A percentile compares a stretch with the other conserved stretches of the same genome.
Conservation (phyloP, 2,888 invertebrate species). For the Plusia festucae region DNA sequence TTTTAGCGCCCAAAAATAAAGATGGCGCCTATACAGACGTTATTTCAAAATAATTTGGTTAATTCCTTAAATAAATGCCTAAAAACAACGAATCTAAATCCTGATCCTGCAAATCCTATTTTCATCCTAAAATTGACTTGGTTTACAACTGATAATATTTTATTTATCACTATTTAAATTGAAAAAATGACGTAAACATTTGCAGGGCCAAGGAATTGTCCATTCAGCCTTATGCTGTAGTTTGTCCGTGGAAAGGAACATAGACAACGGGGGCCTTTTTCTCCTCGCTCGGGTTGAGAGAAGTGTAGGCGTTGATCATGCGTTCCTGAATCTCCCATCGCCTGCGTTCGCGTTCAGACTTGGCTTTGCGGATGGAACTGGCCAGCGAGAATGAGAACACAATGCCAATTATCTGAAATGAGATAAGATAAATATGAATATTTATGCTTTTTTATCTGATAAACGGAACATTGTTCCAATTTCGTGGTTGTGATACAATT, state of each 20-base stretch:
- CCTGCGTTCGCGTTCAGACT: conserved; percentile 92
- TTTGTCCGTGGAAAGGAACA: conserved; percentile 86
- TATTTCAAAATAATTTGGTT: conserved; percentile 4
- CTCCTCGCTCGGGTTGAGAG: conserved; percentile 79
- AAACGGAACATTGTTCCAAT: neutral
- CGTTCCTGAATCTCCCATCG: conserved; percentile 92
- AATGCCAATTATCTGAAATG: conserved; percentile 94
- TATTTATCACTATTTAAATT: neutral
- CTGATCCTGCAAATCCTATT: conserved; percentile 23
- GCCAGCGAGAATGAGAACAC: conserved; percentile 97
- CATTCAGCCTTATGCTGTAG: conserved; percentile 68
- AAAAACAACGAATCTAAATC: conserved; percentile 2
- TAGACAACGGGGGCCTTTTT: conserved; percentile 81
- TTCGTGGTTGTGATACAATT: neutral
- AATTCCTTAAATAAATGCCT: neutral
- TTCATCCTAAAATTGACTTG: neutral
- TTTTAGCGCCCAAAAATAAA: conserved; percentile 9
- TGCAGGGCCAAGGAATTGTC: conserved; percentile 22
- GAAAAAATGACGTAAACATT: conserved; percentile 20
- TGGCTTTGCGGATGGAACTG: conserved; percentile 94
- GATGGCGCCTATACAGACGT: neutral
- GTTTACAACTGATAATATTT: neutral
- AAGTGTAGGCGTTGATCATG: conserved; percentile 86
- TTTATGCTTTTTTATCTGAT: conserved; percentile 11
- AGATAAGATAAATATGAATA: conserved; percentile 46